phyloP scores from a whole-genome alignment of 2,888 invertebrate genomes.

The Euzophera pinguis region DNA sequence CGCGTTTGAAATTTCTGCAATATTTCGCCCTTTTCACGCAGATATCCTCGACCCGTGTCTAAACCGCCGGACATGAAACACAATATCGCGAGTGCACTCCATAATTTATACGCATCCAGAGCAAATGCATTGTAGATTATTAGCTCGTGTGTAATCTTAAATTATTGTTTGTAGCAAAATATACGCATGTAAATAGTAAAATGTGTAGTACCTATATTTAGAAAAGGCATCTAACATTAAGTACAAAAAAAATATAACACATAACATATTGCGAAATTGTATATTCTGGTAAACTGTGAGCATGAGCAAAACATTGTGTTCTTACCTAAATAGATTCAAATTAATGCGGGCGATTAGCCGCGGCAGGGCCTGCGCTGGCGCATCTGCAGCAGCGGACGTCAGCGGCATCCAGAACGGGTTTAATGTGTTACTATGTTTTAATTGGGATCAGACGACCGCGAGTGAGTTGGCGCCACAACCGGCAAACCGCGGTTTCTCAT shows the following conservation, averaged over 20 bases:
- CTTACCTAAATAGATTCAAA: conserved; percentile 63
- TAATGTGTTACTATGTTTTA: conserved; percentile 53
- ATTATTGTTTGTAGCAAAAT: conserved; percentile 31
- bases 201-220: conserved; percentile 9
- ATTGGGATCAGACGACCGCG: conserved; percentile 45
- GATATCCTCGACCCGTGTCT: conserved; percentile 73
- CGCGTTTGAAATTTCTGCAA: conserved; percentile 77
- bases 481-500: conserved; percentile 25
- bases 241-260: too few relatives aligned
- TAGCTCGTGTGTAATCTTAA: conserved; percentile 53
- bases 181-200: conserved; percentile 1
- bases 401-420: conserved; percentile 45
- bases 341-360: conserved; percentile 53
- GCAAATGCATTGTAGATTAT: conserved; percentile 48
- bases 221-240: conserved; percentile 2
- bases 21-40: conserved; percentile 79
- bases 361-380: conserved; percentile 25
- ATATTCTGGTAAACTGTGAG: too few relatives aligned
- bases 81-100: conserved; percentile 71
- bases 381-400: conserved; percentile 32
- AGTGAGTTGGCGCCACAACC: conserved; percentile 38
- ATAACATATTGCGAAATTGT: too few relatives aligned
- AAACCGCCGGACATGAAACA: conserved; percentile 76
- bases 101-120: conserved; percentile 69
- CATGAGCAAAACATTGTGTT: conserved; percentile 19